Conservation (phyloP, 1,140 invertebrate species). For the Polypedilum vanderplanki region DNA sequence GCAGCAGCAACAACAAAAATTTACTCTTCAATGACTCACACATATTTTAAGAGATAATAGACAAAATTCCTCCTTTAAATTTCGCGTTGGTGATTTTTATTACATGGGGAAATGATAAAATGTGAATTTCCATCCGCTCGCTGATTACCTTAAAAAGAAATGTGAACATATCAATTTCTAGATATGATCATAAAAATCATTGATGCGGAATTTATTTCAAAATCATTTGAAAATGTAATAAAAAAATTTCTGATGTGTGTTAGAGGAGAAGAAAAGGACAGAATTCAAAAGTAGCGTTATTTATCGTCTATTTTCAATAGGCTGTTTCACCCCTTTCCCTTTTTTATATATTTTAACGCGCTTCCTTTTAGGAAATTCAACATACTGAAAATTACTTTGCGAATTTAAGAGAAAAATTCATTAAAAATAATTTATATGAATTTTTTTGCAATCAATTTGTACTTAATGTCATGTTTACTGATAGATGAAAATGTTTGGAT, state of each 20-base stretch:
- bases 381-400: neutral
- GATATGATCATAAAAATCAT: constrained; percentile 26
- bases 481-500: neutral
- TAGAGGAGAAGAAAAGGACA: neutral
- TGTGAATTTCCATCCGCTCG: neutral
- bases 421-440: constrained; percentile 29
- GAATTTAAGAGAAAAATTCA: neutral
- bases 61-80: too few relatives aligned
- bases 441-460: neutral
- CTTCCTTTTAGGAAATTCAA: neutral
- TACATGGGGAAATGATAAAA: neutral
- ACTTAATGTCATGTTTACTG: neutral
- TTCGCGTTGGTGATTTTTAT: neutral
- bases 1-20: too few relatives aligned
- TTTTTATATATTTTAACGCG: neutral
- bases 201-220: constrained; percentile 21
- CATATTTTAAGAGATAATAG: too few relatives aligned
- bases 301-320: neutral
- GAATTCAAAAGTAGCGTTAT: neutral
- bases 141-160: neutral
- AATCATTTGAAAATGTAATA: constrained; percentile 16
- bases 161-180: constrained; percentile 21
- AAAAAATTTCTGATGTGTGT: neutral
- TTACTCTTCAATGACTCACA: too few relatives aligned
- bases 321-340: neutral